Evolutionary conservation across 2,888 invertebrate genomes (phyloP), one percentile per base, ranked within the genome.

Genomic region (Latrodectus hesperus): DNA sequence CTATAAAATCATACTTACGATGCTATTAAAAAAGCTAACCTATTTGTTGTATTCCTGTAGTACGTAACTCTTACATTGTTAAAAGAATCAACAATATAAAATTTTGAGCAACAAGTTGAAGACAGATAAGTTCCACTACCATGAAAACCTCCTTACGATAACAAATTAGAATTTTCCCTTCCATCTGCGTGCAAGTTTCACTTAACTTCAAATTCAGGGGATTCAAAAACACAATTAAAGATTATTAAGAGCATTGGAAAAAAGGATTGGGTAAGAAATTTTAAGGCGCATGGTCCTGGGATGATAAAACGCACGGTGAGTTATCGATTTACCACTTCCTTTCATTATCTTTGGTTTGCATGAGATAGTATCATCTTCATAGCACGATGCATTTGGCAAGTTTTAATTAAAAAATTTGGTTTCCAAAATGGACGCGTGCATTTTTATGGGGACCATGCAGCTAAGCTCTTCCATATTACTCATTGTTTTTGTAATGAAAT

Each of bases 261-360:
- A 60, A 60, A 81, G 81, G n/a, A 74, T 72, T 72, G 65, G 52
- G 67, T 86, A 81, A 86, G 76, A 86, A 81, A 86, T 78, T 78
- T 84, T 84, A 84, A 84, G 78, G 78, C 84, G 64, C 53, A 16
- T 77, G 71, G 83, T 75, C 51, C 65, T 14, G 71, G 70, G 71
- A 71, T 76, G 86, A 86, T 86, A 76, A 72, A 68, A 72, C 51
- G 52, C 64, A 49, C 86, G 81, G 80, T 80, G 80, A 17, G 38
- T 49, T 68, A 86, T 76, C 71, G 81, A 81, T 86, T 81, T 38
- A 60, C 8, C 64, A 72, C 75, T 49, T 38, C n/a, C 38, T 26
- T 55, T 72, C 77, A 78, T 71, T 79, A 38, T 10, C 17, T 65
- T 65, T 17, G 38, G 12, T 5, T 49, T 60, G 16, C 49, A 60